These are phyloP conservation scores for Salvelinus namaycush DNA, from an alignment of 2,113 vertebrate species.

Conservation along the genomic window DNA sequence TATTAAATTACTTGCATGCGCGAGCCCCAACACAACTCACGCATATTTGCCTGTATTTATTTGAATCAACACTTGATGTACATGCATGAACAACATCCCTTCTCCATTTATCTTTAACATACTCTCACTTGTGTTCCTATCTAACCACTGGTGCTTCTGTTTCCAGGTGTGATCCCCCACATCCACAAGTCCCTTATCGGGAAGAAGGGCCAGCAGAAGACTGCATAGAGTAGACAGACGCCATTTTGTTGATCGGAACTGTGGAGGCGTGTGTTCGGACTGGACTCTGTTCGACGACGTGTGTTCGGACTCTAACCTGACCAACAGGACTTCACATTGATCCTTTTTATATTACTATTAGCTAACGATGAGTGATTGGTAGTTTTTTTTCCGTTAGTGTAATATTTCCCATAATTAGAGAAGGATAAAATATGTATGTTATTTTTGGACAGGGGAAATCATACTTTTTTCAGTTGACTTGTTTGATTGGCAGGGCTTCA, in stretches of 20 bases:
- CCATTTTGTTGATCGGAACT: conserved; percentile 49
- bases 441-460: conserved; percentile 63
- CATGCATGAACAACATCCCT: too few species aligned
- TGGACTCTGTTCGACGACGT: too few species aligned
- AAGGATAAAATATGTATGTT: conserved; percentile 82
- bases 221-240: conserved; percentile 75
- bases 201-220: conserved; percentile 99
- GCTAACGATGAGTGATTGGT: conserved; percentile 73
- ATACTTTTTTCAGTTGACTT: conserved; percentile 70
- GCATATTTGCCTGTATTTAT: neutral
- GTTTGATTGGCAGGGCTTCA: conserved; percentile 85
- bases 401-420: conserved; percentile 71
- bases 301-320: conserved; percentile 50
- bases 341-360: conserved; percentile 71
- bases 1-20: neutral
- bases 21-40: neutral
- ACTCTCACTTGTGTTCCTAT: too few species aligned
- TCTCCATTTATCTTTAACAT: neutral
- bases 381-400: conserved; percentile 72
- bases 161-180: conserved; percentile 94
- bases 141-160: neutral
- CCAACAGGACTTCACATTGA: conserved; percentile 68
- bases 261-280: conserved; percentile 68
- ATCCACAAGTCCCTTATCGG: conserved; percentile 99
- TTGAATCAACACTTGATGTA: neutral